Conservation (phyloP, 2,888 invertebrate species). For the Danaus chrysippus region DNA sequence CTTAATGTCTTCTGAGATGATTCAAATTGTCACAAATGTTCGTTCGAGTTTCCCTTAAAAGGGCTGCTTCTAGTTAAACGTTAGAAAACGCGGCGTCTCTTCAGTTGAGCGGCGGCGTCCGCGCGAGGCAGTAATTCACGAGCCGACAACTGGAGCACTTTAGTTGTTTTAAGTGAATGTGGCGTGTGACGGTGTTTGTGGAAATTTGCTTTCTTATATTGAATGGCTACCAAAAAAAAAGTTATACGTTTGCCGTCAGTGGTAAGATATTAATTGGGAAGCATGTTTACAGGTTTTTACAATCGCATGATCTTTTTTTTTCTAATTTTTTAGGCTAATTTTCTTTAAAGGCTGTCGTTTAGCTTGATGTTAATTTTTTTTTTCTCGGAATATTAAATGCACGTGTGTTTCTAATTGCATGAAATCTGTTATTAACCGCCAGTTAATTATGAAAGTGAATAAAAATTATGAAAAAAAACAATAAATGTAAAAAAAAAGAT, state of each 20-base stretch:
- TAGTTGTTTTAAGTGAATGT: conserved; percentile 9
- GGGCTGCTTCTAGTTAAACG: conserved; percentile 17
- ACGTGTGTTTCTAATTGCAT: too few relatives aligned
- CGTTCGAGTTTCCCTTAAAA: conserved; percentile 13
- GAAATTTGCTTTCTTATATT: conserved; percentile 24
- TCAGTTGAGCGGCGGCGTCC: conserved; percentile 60
- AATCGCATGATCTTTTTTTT: conserved; percentile 31
- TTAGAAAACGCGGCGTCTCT: conserved; percentile 38
- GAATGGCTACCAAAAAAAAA: conserved; percentile 66
- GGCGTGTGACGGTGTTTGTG: conserved; percentile 23
- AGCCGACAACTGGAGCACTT: neutral
- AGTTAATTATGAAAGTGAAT: too few relatives aligned
- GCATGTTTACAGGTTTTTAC: conserved; percentile 75
- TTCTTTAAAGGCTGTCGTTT: neutral
- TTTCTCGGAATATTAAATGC: too few relatives aligned
- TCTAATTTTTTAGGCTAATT: conserved; percentile 4
- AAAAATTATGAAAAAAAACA: too few relatives aligned
- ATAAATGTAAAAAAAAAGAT: too few relatives aligned
- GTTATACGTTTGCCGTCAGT: conserved; percentile 74
- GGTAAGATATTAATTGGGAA: conserved; percentile 53
- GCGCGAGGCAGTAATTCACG: conserved; percentile 44
- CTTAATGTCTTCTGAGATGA: neutral
- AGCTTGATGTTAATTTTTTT: neutral
- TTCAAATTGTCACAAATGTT: neutral
- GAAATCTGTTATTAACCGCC: too few relatives aligned